Base-by-base conservation (phyloP, 1,140 invertebrate species). In the Nixonia krombeini region DNA sequence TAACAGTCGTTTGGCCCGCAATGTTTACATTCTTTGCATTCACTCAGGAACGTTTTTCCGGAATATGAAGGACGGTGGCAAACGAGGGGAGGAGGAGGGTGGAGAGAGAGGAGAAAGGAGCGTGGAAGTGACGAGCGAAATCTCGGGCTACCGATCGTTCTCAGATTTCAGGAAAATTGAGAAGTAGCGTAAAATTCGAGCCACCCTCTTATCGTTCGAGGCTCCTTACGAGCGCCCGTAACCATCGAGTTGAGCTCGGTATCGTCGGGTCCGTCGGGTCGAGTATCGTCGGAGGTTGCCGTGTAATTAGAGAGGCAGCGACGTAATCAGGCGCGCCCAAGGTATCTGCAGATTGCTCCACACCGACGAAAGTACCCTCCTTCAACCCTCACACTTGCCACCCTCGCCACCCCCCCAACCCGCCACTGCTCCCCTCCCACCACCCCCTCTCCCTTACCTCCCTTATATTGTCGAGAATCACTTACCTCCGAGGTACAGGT, bases 221-320 rank as follows among this genome's bases (percentile, higher is more conserved):
- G 56, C 56, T 38, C 56, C 56, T 67, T 47, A 56, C 37, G 47
- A 57, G 49, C 58, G 40, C 23, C 56, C 44, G 45, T 66, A 66
- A 66, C 33, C 50, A 55, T 66, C 45, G 63, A 55, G 47, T 47
- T 23, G 45, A 61, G 64, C 51, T 51, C 21, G 37, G 45, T 58
- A 52, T 47, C 56, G 45, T 58, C 51, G 52, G 61, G 56, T 63
- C 55, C 71, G 62, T 73, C 65, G 73, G 46, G 57, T 70, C 73
- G 71, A 74, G 69, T 70, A 71, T 74, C 75, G 69, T 72, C 51
- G 63, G 63, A 72, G 71, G 69, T 72, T 72, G 66, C 70, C 45
- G 68, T 68, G 72, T 79, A 79, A 79, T 78, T 78, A 76, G 75
- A 75, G 77, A 71, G 67, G 68, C 72, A 68, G 67, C 65, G 53